phyloP scores from a whole-genome alignment of 1,140 invertebrate genomes.

The Eulimnadia texana region DNA sequence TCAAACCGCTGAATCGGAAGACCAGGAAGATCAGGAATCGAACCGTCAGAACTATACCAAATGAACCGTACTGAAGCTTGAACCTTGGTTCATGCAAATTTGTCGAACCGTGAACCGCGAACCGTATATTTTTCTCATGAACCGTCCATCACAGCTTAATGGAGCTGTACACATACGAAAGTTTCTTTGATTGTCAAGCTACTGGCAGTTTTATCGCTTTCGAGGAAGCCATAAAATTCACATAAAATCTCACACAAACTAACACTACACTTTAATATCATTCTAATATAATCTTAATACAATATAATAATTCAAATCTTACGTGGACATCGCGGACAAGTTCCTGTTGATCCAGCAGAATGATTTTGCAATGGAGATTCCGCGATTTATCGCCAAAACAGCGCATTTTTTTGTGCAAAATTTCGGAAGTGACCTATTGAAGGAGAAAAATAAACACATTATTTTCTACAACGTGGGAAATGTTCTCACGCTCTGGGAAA shows the following conservation, averaged over 20 bases:
- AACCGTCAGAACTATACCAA: no score
- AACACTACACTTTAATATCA: not conserved
- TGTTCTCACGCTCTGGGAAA: not conserved
- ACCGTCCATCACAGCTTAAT: no score
- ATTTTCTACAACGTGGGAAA: not conserved
- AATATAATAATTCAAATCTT: conserved; percentile 14
- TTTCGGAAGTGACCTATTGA: not conserved
- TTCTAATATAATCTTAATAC: not conserved
- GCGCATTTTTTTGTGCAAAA: conserved; percentile 27
- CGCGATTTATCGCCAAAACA: conserved; percentile 30
- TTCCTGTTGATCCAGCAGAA: conserved; percentile 38
- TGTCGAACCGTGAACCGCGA: no score
- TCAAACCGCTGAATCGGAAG: no score
- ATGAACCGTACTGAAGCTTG: no score
- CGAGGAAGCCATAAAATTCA: not conserved
- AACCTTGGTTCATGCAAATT: no score
- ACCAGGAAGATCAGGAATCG: no score
- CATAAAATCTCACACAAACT: not conserved
- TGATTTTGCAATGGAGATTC: conserved; percentile 36
- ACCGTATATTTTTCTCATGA: no score
- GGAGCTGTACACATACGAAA: no score
- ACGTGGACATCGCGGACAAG: conserved; percentile 40
- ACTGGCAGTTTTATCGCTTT: not conserved
- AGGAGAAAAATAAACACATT: not conserved
- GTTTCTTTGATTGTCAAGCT: not conserved